phyloP scores from a whole-genome alignment of 1,140 invertebrate genomes.

The Hycleus phaleratus region DNA sequence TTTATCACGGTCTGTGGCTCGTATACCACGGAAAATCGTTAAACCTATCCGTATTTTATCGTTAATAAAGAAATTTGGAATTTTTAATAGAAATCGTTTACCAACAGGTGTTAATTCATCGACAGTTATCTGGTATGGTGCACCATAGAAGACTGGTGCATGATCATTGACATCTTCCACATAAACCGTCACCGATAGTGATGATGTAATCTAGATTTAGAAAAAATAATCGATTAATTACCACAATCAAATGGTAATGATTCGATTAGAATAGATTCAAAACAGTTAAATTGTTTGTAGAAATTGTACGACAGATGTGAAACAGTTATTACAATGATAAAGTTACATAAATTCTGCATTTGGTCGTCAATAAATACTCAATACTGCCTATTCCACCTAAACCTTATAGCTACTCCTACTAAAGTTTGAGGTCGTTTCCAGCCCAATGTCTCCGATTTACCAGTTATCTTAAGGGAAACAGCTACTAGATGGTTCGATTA shows the following conservation, averaged over 20 bases:
- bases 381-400: no score
- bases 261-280: background rate
- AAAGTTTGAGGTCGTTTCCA: no score
- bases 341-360: no score
- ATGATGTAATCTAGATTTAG: slow-evolving; percentile 58
- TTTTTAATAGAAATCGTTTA: slow-evolving; percentile 33
- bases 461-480: no score
- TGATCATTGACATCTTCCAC: slow-evolving; percentile 82
- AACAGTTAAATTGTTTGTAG: background rate
- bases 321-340: background rate
- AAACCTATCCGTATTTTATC: slow-evolving; percentile 47
- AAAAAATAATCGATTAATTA: background rate
- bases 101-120: slow-evolving; percentile 72
- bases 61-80: background rate
- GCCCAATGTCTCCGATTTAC: no score
- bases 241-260: background rate
- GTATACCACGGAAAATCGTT: slow-evolving; percentile 73
- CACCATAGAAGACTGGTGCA: slow-evolving; percentile 61
- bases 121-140: slow-evolving; percentile 68
- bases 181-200: slow-evolving; percentile 74
- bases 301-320: background rate
- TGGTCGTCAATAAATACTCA: no score
- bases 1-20: slow-evolving; percentile 72
- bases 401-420: no score
- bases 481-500: no score